Conservation (phyloP, 2,113 vertebrate genomes). For the Anseranas semipalmata region DNA sequence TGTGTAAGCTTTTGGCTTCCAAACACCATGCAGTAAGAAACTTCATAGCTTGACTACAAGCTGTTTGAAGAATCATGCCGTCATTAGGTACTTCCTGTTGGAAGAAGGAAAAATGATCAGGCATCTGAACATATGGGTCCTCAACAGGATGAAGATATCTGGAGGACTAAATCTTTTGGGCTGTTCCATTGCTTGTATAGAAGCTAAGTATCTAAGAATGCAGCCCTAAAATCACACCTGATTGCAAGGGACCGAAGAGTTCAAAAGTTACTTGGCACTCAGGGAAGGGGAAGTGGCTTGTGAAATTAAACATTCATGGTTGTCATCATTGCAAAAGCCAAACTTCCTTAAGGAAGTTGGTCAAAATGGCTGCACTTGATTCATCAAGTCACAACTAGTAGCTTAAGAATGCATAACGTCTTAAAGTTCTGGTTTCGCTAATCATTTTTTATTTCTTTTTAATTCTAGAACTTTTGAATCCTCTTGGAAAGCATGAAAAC, state of each 20-base stretch:
- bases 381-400: background rate
- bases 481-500: background rate
- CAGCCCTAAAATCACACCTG: background rate
- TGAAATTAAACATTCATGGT: background rate
- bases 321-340: background rate
- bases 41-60: background rate
- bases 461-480: slow-evolving; percentile 25
- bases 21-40: rapidly evolving
- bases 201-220: background rate
- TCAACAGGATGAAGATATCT: too few species aligned
- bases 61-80: background rate
- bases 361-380: background rate
- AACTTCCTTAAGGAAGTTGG: background rate
- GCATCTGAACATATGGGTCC: background rate
- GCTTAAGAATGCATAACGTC: background rate
- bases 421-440: background rate
- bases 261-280: background rate
- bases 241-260: background rate
- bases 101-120: background rate
- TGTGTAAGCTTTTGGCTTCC: background rate
- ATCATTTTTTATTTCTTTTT: background rate
- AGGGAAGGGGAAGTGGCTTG: background rate
- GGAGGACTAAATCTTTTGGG: background rate
- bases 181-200: background rate
- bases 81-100: background rate